Evolutionary conservation across 1,140 invertebrate species (phyloP).

Genomic region (Drosophila punjabiensis): DNA sequence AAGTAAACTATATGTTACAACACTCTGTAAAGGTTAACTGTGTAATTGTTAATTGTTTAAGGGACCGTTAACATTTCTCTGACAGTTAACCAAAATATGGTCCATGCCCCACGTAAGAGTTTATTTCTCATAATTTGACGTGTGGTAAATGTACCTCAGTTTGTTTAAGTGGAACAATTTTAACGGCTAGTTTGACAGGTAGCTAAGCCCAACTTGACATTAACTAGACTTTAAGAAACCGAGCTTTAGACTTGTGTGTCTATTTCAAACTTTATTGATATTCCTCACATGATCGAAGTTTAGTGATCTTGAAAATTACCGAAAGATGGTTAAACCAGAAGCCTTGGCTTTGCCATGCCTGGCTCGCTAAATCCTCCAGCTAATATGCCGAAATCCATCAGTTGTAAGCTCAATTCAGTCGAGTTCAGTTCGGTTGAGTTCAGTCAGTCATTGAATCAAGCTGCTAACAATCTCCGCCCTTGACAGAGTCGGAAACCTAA

Average conservation of each 20-base stretch:
- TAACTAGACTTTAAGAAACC: background rate
- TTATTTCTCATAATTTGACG: background rate
- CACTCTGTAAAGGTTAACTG: background rate
- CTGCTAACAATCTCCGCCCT: conserved; percentile 59
- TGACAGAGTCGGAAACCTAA: conserved; percentile 67
- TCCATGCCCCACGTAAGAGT: background rate
- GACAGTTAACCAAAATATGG: background rate
- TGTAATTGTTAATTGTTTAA: too few relatives aligned
- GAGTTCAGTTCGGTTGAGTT: conserved; percentile 42
- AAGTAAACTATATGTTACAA: background rate
- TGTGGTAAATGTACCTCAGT: background rate
- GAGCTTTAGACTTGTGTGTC: too few relatives aligned
- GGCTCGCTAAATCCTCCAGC: conserved; percentile 38
- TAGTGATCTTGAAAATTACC: background rate
- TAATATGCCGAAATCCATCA: conserved; percentile 72
- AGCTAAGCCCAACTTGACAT: background rate
- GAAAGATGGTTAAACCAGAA: background rate
- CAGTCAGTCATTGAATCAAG: conserved; percentile 63
- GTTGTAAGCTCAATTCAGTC: conserved; percentile 46
- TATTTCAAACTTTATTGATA: too few relatives aligned
- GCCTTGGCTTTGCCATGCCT: background rate
- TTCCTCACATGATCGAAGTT: background rate
- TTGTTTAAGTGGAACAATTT: background rate
- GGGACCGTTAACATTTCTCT: background rate
- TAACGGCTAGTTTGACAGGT: background rate